These are phyloP conservation scores for Lordiphosa collinella DNA, from an alignment of 1,140 invertebrate species.

Conservation along the genomic window DNA sequence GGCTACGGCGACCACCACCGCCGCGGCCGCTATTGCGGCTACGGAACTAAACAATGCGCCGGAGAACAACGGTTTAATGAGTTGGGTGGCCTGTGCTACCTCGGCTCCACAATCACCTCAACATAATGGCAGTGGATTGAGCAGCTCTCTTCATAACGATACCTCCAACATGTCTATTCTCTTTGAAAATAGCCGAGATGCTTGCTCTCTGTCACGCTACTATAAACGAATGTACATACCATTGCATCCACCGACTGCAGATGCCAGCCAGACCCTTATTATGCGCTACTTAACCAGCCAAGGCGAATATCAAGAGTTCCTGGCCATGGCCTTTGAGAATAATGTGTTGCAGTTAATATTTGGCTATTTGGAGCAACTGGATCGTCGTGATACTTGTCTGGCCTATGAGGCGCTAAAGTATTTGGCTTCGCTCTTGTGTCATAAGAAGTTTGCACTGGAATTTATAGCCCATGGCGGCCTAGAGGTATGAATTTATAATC, in stretches of 20 bases:
- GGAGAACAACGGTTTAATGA: slow-evolving; percentile 26
- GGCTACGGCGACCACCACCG: slow-evolving; percentile 13
- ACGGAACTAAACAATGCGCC: not conserved
- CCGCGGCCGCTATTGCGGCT: slow-evolving; percentile 23
- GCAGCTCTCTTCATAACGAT: slow-evolving; percentile 26
- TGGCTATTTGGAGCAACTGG: slow-evolving; percentile 93
- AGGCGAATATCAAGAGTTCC: slow-evolving; percentile 98
- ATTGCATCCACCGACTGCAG: slow-evolving; percentile 91
- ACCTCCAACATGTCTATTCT: slow-evolving; percentile 68
- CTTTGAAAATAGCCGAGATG: slow-evolving; percentile 74
- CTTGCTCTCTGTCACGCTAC: slow-evolving; percentile 49
- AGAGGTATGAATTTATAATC: slow-evolving; percentile 81
- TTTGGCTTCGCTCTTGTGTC: slow-evolving; percentile 94
- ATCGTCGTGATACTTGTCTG: slow-evolving; percentile 93
- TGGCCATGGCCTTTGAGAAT: slow-evolving; percentile 94
- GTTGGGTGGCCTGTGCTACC: slow-evolving; percentile 53
- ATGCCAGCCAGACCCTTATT: slow-evolving; percentile 95
- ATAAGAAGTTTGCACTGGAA: slow-evolving; percentile 98
- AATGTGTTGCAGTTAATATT: slow-evolving; percentile 94
- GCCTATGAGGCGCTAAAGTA: slow-evolving; percentile 98
- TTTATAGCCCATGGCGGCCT: slow-evolving; percentile 93
- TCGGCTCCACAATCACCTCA: slow-evolving; percentile 66
- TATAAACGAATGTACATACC: slow-evolving; percentile 82
- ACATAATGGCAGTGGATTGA: slow-evolving; percentile 36
- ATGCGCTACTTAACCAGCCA: slow-evolving; percentile 95